Percentiles rank a stretch among this genome's conserved stretches.
phyloP scores from a whole-genome alignment of 37 sponge, comb jelly and placozoan species.

The Crambe crambe region DNA sequence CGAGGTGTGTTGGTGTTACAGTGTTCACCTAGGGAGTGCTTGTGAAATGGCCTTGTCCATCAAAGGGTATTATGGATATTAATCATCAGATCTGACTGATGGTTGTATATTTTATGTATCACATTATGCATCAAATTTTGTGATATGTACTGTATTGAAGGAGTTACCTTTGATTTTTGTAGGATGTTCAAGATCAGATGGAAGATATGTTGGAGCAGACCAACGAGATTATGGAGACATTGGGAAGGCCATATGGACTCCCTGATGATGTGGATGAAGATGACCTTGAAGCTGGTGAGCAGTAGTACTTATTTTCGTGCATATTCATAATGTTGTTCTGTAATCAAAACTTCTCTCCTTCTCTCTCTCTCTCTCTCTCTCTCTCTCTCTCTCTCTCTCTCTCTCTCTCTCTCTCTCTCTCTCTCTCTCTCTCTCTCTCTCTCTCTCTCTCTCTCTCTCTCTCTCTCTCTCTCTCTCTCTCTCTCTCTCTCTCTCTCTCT shows the following conservation, averaged over 20 bases:
- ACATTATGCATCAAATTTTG: no score
- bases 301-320: not conserved
- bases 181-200: conserved; percentile 98
- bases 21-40: not conserved
- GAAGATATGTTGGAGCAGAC: conserved; percentile 98
- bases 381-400: conserved; percentile 15
- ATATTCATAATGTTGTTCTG: not conserved
- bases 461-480: conserved; percentile 30
- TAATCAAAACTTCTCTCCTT: not conserved
- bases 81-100: no score
- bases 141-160: not conserved
- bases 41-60: no score
- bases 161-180: not conserved
- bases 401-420: conserved; percentile 17
- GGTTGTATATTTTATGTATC: no score
- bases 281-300: conserved; percentile 94
- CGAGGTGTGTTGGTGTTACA: conserved; percentile 55
- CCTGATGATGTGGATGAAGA: conserved; percentile 99
- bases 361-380: conserved; percentile 17
- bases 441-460: conserved; percentile 34
- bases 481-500: conserved; percentile 32
- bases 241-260: conserved; percentile 92
- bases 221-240: conserved; percentile 91
- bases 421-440: conserved; percentile 30
- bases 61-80: no score